Percentiles rank a stretch among this genome's conserved stretches.
Conservation (phyloP, 1,140 invertebrate species). For the Drosophila micromelanica region DNA sequence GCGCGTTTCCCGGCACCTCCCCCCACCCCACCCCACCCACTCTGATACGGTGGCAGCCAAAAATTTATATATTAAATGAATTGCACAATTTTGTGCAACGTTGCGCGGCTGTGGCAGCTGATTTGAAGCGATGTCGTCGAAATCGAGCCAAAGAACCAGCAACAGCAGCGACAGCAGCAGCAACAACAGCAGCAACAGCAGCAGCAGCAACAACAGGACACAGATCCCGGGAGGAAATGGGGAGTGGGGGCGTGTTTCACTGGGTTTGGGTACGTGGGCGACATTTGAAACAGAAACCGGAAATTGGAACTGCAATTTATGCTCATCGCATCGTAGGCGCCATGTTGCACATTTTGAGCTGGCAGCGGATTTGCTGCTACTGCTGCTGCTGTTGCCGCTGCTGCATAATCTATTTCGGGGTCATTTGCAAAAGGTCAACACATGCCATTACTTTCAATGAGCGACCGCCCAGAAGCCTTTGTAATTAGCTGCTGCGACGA, state of each 20-base stretch:
- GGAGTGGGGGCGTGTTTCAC: not conserved
- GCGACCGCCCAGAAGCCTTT: slow-evolving; percentile 23
- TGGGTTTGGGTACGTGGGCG: slow-evolving; percentile 33
- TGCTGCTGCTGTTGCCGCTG: slow-evolving; percentile 19
- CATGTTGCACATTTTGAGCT: slow-evolving; percentile 68
- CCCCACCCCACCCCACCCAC: not conserved
- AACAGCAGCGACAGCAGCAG: slow-evolving; percentile 4
- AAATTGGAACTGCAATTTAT: slow-evolving; percentile 78
- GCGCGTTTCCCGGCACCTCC: not conserved
- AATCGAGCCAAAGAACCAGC: slow-evolving; percentile 29
- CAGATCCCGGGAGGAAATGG: not conserved
- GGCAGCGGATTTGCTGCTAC: slow-evolving; percentile 32
- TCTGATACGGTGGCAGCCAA: slow-evolving; percentile 9
- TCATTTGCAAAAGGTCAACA: slow-evolving; percentile 74
- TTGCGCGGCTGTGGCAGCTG: slow-evolving; percentile 54
- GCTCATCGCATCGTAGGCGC: slow-evolving; percentile 59
- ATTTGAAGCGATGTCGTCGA: slow-evolving; percentile 47
- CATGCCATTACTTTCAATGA: slow-evolving; percentile 58
- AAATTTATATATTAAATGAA: slow-evolving; percentile 70
- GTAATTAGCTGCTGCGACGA: slow-evolving; percentile 53
- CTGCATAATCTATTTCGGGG: slow-evolving; percentile 74
- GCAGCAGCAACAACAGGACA: not conserved
- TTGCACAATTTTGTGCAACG: slow-evolving; percentile 72
- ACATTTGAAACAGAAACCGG: slow-evolving; percentile 78
- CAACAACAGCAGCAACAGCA: slow-evolving; percentile 2